Evolutionary conservation across 2,113 vertebrate species (phyloP), one percentile per base, ranked within the genome.

Genomic region (Anseranas semipalmata): DNA sequence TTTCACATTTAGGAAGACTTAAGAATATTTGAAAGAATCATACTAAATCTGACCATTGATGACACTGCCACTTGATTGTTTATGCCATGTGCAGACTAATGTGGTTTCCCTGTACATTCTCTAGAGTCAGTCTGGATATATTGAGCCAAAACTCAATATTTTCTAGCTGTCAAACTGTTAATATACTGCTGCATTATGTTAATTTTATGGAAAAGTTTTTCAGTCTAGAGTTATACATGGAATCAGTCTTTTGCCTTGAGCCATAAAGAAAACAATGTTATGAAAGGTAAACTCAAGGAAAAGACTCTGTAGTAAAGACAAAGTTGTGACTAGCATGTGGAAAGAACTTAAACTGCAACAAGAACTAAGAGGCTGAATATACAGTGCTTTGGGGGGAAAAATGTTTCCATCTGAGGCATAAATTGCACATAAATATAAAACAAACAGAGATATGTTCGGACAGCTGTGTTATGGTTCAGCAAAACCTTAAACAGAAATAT

Each of bases 361-460:
- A 22, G 28, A 86, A 14, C 10, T 25, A 72, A 55, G 4, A 76
- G 25, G 14, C 6, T 62, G n/a, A 67, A 84, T 35, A 65, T 43
- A 60, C 5, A 81, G 15, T 1, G 2, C 24, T 88, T 62, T 11
- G 1, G 3, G 4, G 5, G 2, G 7, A 7, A 76, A 1, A 72
- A n/a, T 50, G 12, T 52, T 89, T 91, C n/a, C 18, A 50, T 81
- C 39, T 74, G 68, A 70, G 79, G 15, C 8, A 20, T n/a, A 66
- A 89, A 62, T 74, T 84, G 7, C 28, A 56, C 20, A 28, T 43
- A 84, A 73, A 46, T 48, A 28, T 14, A 39, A 74, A 59, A 56
- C 59, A 32, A 92, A 50, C 4, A 52, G 45, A 88, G 25, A 56
- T 55, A 2, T 55, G 20, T 79, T 73, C 1, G 2, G 30, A 55